Evolutionary conservation across 2,888 invertebrate species (phyloP).

Genomic region (Steinernema hermaphroditum): DNA sequence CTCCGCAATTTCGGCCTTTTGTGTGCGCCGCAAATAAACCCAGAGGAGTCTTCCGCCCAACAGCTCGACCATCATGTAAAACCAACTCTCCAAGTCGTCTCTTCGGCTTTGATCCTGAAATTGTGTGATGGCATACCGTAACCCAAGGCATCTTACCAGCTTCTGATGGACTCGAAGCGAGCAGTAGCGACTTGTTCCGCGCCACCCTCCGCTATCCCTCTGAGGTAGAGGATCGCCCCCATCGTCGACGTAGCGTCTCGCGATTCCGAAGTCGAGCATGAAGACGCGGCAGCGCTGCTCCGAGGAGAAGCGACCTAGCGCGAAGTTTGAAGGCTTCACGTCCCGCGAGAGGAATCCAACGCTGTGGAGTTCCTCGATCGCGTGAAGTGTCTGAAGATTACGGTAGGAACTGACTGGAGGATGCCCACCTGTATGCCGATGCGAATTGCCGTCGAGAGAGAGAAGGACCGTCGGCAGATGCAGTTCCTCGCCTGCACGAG

Average conservation of each 20-base stretch:
- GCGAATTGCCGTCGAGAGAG: slow-evolving; percentile 5
- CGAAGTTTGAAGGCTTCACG: neutral
- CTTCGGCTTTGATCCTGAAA: slow-evolving; percentile 30
- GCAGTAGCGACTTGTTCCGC: slow-evolving; percentile 35
- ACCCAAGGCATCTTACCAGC: neutral
- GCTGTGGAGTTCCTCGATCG: slow-evolving; percentile 31
- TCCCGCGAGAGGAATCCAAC: slow-evolving; percentile 27
- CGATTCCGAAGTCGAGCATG: slow-evolving; percentile 35
- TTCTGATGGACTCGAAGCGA: slow-evolving; percentile 8
- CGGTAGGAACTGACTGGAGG: neutral
- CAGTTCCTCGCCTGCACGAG: neutral
- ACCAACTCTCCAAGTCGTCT: slow-evolving; percentile 32
- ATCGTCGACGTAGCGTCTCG: slow-evolving; percentile 25
- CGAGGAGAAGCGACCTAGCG: neutral
- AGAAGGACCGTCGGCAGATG: neutral
- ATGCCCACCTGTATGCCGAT: slow-evolving; percentile 32
- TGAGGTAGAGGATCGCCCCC: neutral
- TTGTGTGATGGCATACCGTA: no score
- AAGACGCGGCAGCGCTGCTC: slow-evolving; percentile 24
- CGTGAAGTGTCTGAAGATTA: slow-evolving; percentile 29
- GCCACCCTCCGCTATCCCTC: slow-evolving; percentile 22
- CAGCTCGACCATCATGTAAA: slow-evolving; percentile 29
- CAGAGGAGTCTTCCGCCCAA: slow-evolving; percentile 22
- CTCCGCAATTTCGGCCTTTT: slow-evolving; percentile 17
- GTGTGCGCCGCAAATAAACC: slow-evolving; percentile 5